These are phyloP conservation scores for Sarcophaga bullata DNA, from an alignment of 1,140 invertebrate species.

Conservation along the genomic window DNA sequence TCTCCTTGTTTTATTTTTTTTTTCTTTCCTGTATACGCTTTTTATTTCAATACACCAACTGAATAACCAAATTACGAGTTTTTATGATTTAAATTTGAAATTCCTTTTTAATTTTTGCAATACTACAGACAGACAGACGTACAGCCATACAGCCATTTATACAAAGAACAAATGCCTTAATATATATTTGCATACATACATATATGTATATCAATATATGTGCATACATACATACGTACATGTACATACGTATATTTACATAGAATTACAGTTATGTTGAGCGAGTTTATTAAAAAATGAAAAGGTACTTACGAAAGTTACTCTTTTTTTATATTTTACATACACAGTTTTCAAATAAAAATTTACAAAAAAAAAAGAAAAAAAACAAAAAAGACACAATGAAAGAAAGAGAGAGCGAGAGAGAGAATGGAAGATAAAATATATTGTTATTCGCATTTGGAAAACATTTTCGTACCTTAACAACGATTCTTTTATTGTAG, in stretches of 20 bases:
- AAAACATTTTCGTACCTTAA: slow-evolving; percentile 4
- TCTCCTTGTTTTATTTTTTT: no score
- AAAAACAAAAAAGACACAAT: not conserved
- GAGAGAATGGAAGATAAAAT: no score
- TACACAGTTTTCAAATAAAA: not conserved
- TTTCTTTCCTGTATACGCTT: no score
- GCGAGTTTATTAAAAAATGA: slow-evolving; percentile 5
- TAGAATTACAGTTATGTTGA: not conserved
- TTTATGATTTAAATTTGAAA: not conserved
- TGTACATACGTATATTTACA: no score
- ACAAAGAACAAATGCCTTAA: no score
- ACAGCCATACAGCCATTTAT: no score
- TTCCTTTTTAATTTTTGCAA: slow-evolving; percentile 1
- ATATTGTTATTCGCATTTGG: no score
- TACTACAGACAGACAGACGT: not conserved
- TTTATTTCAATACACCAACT: not conserved
- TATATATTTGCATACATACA: no score
- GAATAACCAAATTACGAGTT: not conserved
- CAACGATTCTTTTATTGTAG: slow-evolving; percentile 1
- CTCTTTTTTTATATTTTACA: not conserved
- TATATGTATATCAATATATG: no score
- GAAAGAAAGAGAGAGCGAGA: no score
- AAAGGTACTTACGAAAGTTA: not conserved
- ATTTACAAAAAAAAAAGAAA: not conserved
- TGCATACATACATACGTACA: no score